Base-by-base conservation (phyloP, 2,888 invertebrate genomes). In the Cremastinae sp. region DNA sequence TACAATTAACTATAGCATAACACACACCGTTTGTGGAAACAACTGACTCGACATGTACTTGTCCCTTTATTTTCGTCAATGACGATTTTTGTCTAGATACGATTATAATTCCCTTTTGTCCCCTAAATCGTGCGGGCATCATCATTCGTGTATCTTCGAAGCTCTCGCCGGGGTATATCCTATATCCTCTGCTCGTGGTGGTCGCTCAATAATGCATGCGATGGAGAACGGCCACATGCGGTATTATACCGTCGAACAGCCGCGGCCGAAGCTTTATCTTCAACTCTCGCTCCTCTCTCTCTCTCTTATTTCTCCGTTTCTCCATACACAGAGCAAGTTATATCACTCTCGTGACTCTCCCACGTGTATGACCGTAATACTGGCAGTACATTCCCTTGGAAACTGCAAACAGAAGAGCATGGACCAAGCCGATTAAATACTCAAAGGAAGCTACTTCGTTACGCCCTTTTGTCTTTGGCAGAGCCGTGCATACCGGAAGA, bases 91-190 rank as follows among this genome's bases (percentile, higher is more conserved):
- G n/a, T n/a, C 81, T 79, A 85, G 83, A 83, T 83, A 80, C 83
- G 83, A 84, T 85, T 83, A 84, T 85, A 84, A 85, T 84, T 85
- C 83, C 83, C 82, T 80, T 84, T 81, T 80, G 75, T 78, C 75
- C 78, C 71, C 75, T 78, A 78, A 82, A 82, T 82, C 80, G 79
- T 69, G 69, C 28, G 45, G 28, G 41, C 55, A 49, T 51, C 62
- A 51, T 58, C 74, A 68, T 68, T 64, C 72, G 68, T 80, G 72
- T 75, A 66, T 77, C 77, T 69, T 77, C 56, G 69, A 64, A 51
- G 55, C 68, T 75, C 61, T 59, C 35, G 41, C 75, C 62, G 58
- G 47, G 51, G 49, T 65, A 64, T 51, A 45, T 61, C 56, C 56
- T 47, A 41, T 47, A 75, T 51, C 47, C 53, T 47, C 45, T 53